Evolutionary conservation across 2,113 vertebrate species (phyloP).

Genomic region (Amphilophus citrinellus): DNA sequence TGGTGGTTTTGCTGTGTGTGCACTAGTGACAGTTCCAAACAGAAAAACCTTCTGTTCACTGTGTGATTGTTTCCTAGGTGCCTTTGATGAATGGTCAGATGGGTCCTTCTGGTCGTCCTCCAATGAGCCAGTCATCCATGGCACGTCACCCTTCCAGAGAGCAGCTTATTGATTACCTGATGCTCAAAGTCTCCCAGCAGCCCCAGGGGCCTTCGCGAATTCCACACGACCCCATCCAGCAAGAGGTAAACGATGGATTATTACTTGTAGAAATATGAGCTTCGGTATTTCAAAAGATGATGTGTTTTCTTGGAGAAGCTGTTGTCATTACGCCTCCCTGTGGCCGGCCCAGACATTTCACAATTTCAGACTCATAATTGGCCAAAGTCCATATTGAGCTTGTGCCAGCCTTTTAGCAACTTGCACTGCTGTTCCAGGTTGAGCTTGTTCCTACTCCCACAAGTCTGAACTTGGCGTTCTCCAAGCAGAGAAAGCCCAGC

Average conservation of each 20-base stretch:
- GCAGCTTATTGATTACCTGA: conserved; percentile 96
- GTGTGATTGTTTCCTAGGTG: conserved; percentile 80
- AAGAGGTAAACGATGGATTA: conserved; percentile 83
- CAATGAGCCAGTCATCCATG: conserved; percentile 85
- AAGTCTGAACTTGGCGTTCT: neutral
- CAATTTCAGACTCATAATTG: neutral
- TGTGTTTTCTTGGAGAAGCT: neutral
- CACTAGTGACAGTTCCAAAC: neutral
- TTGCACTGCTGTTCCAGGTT: conserved; percentile 4
- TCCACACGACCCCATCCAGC: conserved; percentile 85
- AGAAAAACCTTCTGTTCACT: neutral
- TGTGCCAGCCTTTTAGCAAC: neutral
- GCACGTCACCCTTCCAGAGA: conserved; percentile 95
- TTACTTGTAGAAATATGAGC: neutral
- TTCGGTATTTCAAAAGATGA: neutral
- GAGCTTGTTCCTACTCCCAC: neutral
- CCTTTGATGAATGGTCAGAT: conserved; percentile 97
- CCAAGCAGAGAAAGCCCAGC: neutral
- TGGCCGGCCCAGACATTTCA: neutral
- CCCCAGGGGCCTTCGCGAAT: conserved; percentile 83
- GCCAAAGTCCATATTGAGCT: neutral
- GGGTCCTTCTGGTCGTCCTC: conserved; percentile 87
- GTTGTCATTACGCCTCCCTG: neutral
- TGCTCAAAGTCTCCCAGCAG: conserved; percentile 95
- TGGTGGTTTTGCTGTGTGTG: neutral